These are phyloP conservation scores for Odontomyia ornata DNA, from an alignment of 2,888 invertebrate genomes.

Conservation along the genomic window DNA sequence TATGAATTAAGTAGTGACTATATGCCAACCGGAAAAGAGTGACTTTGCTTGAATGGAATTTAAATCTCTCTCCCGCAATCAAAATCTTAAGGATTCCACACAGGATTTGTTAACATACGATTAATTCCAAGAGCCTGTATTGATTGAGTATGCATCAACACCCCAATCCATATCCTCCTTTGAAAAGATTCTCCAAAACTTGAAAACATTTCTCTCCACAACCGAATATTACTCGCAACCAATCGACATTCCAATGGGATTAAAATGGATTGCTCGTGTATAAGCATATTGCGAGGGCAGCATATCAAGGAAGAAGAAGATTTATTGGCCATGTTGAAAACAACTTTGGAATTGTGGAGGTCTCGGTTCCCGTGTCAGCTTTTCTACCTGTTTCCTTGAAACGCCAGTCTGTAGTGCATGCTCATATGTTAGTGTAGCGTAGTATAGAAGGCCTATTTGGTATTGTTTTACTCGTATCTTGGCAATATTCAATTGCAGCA, in stretches of 20 bases:
- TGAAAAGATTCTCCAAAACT: no score
- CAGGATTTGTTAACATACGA: no score
- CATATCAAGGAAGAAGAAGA: conserved; percentile 2
- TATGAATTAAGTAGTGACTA: no score
- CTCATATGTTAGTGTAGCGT: not conserved
- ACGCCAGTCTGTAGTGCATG: conserved; percentile 26
- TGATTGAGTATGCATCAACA: no score
- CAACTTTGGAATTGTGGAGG: not conserved
- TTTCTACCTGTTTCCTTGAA: conserved; percentile 27
- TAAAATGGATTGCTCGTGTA: not conserved
- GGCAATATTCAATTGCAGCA: conserved; percentile 30
- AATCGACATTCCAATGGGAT: not conserved
- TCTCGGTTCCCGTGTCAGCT: not conserved
- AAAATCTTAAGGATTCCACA: no score
- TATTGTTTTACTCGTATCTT: conserved; percentile 35
- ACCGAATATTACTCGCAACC: not conserved
- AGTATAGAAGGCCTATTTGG: conserved; percentile 37
- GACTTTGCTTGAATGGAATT: no score
- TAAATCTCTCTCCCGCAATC: no score
- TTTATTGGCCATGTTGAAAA: conserved; percentile 1
- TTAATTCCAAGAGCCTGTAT: no score
- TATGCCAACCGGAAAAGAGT: no score
- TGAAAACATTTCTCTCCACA: not conserved
- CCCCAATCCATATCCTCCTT: no score
- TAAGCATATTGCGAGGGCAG: not conserved